Percentiles rank a stretch among this genome's conserved stretches.
Conservation (phyloP, 2,797 vertebrate genomes). For the Dromococcyx pavoninus region DNA sequence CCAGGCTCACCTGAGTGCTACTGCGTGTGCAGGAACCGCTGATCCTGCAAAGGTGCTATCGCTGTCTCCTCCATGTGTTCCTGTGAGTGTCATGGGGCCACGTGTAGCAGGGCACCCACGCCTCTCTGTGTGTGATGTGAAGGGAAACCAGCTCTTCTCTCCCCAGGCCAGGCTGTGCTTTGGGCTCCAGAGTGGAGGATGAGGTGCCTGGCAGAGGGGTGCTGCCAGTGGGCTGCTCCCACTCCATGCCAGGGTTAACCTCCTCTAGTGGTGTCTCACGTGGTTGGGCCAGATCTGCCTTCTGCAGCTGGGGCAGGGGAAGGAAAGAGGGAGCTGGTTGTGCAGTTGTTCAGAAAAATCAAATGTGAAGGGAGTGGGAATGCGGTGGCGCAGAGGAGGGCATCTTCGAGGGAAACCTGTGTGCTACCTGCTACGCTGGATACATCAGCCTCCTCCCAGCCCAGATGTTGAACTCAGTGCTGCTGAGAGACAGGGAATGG, state of each 20-base stretch:
- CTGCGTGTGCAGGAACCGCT: not conserved
- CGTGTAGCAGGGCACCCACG: fast-evolving
- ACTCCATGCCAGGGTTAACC: not conserved
- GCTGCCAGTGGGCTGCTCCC: not conserved
- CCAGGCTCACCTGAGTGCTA: fast-evolving
- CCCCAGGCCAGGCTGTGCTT: not conserved
- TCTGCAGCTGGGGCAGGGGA: not conserved
- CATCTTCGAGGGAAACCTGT: not conserved
- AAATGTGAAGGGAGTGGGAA: not conserved
- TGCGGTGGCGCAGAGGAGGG: not conserved
- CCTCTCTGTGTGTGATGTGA: fast-evolving
- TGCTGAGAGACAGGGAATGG: not conserved
- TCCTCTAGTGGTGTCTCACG: not conserved
- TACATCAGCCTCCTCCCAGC: not conserved
- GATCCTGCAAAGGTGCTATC: not conserved
- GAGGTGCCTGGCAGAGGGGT: not conserved
- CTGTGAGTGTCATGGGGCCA: not conserved
- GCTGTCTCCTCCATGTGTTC: fast-evolving
- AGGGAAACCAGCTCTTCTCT: not conserved
- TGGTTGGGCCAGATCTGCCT: not conserved
- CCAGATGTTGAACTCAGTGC: not conserved
- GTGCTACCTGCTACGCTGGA: not conserved
- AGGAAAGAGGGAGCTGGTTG: not conserved
- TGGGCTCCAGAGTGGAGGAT: fast-evolving
- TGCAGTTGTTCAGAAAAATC: not conserved